Evolutionary conservation across 2,888 invertebrate genomes (phyloP), one percentile per base, ranked within the genome.

Genomic region (Himalopsyche anomala): DNA sequence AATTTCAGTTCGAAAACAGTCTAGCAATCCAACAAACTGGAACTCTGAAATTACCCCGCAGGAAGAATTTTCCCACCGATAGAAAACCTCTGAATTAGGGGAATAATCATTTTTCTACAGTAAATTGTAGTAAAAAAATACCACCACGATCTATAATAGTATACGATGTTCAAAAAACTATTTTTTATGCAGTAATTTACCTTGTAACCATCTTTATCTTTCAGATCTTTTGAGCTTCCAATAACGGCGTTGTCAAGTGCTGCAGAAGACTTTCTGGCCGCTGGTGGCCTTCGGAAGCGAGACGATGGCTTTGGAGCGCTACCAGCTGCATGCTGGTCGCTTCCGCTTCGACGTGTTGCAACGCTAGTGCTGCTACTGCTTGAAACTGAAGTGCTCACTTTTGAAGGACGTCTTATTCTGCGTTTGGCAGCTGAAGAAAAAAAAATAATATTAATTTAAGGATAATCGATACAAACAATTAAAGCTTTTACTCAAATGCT

Each of bases 131-230:
- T 28, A 28, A 28, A 1, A n/a, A 28, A 28, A 28, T 28, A 28
- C 28, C 2, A 28, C 2, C 28, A 28, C 28, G 28, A 28, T 28
- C 28, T 28, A n/a, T n/a, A n/a, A n/a, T n/a, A n/a, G n/a, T n/a
- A n/a, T n/a, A 45, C 2, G 45, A 9, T 5, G 45, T 45, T 9
- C 9, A n/a, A 74, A 36, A 74, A 19, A 74, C 2, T 19, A 36
- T 69, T 15, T 74, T 8, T 45, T 45, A 0, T 9, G 6, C 6
- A 9, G 9, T 11, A 55, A 5, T 40, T 90, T 89, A 94, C 94
- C 92, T 96, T 96, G 90, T 96, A 95, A 82, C 95, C 95, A 93
- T 95, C 95, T 89, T 95, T 95, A 88, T 95, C 94, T 89, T 95
- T 95, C 87, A 94, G 94, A 86, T 91, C 91, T 80, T 94, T 93